Conservation (phyloP, 1,140 invertebrate genomes). For the Zaprionus africanus region DNA sequence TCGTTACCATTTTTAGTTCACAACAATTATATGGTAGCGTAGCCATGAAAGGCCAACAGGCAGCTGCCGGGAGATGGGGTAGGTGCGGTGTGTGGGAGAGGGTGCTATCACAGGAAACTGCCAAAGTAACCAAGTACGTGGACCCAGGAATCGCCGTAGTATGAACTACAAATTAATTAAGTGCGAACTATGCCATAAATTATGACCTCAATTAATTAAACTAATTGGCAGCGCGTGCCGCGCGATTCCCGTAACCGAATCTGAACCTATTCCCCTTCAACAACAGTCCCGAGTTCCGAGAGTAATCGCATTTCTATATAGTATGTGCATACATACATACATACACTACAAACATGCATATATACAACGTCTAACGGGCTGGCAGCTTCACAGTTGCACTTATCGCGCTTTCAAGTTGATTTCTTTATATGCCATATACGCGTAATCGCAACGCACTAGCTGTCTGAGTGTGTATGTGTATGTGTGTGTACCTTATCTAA, state of each 20-base stretch:
- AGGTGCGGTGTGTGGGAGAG: background rate
- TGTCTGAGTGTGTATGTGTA: conserved; percentile 17
- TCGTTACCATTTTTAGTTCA: conserved; percentile 71
- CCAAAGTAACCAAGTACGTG: conserved; percentile 47
- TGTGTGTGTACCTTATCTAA: conserved; percentile 67
- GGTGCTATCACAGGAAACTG: conserved; percentile 61
- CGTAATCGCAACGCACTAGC: conserved; percentile 26
- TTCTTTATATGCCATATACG: conserved; percentile 49
- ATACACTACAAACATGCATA: conserved; percentile 22
- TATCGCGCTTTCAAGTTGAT: conserved; percentile 68
- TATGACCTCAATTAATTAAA: conserved; percentile 74
- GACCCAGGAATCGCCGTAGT: background rate
- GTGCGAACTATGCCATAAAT: conserved; percentile 60
- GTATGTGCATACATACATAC: background rate
- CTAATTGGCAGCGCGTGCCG: conserved; percentile 68
- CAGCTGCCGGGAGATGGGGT: background rate
- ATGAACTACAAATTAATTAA: conserved; percentile 68
- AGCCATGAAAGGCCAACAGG: conserved; percentile 59
- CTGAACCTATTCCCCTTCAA: conserved; percentile 25
- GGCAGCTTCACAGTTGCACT: conserved; percentile 55
- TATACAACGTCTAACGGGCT: conserved; percentile 40
- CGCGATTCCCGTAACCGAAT: background rate
- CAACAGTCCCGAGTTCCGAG: conserved; percentile 10
- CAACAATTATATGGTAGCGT: conserved; percentile 71
- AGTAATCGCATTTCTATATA: background rate